A percentile compares a stretch with the other conserved stretches of the same genome.
phyloP scores from a whole-genome alignment of 1,140 invertebrate species.

The Orchesella cincta region DNA sequence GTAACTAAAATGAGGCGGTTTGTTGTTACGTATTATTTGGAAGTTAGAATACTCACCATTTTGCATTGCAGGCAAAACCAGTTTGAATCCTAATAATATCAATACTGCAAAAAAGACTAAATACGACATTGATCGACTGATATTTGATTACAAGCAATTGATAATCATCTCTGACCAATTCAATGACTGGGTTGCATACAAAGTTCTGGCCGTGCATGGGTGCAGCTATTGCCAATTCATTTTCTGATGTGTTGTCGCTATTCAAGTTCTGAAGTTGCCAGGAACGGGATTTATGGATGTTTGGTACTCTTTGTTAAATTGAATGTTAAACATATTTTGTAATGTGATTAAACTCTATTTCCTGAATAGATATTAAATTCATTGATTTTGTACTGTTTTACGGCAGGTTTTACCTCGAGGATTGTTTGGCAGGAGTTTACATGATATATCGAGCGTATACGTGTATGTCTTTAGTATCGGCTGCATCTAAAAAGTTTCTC shows the following conservation, averaged over 20 bases:
- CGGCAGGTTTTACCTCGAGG: slow-evolving; percentile 14
- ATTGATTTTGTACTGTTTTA: neutral
- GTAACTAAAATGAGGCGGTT: neutral
- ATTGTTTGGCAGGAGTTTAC: slow-evolving; percentile 23
- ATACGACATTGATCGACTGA: neutral
- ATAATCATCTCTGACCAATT: slow-evolving; percentile 11
- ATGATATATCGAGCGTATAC: slow-evolving; percentile 32
- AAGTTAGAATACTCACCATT: too few species aligned
- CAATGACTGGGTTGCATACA: slow-evolving; percentile 27
- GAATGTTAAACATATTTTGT: neutral
- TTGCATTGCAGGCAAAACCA: neutral
- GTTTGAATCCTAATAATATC: neutral
- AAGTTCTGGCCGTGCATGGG: slow-evolving; percentile 30
- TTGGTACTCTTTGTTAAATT: too few species aligned
- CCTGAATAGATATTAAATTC: too few species aligned
- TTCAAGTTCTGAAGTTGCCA: slow-evolving; percentile 24
- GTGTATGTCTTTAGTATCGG: slow-evolving; percentile 19
- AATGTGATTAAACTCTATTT: too few species aligned
- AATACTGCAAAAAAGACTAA: neutral
- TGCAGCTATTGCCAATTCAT: slow-evolving; percentile 37
- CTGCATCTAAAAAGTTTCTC: slow-evolving; percentile 18
- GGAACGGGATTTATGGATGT: slow-evolving; percentile 31
- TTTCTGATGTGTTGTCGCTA: slow-evolving; percentile 38
- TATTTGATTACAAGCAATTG: slow-evolving; percentile 26
- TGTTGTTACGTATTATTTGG: too few species aligned